Evolutionary conservation across 23 tunicate genomes (phyloP).

Genomic region (Styela clava): DNA sequence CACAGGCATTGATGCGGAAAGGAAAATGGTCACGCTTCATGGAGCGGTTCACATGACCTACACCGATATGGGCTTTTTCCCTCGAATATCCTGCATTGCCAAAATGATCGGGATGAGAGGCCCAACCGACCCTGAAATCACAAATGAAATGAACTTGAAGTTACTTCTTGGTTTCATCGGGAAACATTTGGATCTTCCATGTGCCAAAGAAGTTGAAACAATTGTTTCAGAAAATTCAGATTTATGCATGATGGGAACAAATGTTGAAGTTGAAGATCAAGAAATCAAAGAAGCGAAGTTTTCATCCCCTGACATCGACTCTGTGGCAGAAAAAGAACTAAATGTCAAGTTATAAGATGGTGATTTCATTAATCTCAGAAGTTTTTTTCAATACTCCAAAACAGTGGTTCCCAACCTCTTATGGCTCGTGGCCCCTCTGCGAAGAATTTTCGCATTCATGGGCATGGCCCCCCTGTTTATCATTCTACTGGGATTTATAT

Average conservation of each 20-base stretch:
- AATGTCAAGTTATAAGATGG: too few relatives aligned
- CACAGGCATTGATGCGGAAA: constrained; percentile 41
- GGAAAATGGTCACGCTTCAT: constrained; percentile 53
- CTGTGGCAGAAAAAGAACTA: neutral
- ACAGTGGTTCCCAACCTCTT: too few relatives aligned
- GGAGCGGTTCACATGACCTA: constrained; percentile 62
- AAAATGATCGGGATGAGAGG: constrained; percentile 31
- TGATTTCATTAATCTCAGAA: too few relatives aligned
- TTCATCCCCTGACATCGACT: neutral
- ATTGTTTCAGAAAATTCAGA: constrained; percentile 28
- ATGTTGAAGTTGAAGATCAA: constrained; percentile 41
- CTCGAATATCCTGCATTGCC: constrained; percentile 27
- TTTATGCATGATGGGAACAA: constrained; percentile 26
- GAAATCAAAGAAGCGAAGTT: constrained; percentile 35
- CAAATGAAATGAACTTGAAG: constrained; percentile 26
- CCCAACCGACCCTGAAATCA: constrained; percentile 33
- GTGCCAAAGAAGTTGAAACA: constrained; percentile 20
- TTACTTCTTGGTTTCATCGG: constrained; percentile 50
- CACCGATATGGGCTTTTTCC: constrained; percentile 43
- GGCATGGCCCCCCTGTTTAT: too few relatives aligned
- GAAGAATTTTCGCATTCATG: too few relatives aligned
- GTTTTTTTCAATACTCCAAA: too few relatives aligned
- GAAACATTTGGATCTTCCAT: constrained; percentile 45
- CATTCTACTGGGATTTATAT: too few relatives aligned
- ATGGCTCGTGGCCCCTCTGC: too few relatives aligned